A percentile compares a stretch with the other conserved stretches of the same genome.
phyloP scores from a whole-genome alignment of 2,113 vertebrate genomes.

The Pseudonaja textilis region DNA sequence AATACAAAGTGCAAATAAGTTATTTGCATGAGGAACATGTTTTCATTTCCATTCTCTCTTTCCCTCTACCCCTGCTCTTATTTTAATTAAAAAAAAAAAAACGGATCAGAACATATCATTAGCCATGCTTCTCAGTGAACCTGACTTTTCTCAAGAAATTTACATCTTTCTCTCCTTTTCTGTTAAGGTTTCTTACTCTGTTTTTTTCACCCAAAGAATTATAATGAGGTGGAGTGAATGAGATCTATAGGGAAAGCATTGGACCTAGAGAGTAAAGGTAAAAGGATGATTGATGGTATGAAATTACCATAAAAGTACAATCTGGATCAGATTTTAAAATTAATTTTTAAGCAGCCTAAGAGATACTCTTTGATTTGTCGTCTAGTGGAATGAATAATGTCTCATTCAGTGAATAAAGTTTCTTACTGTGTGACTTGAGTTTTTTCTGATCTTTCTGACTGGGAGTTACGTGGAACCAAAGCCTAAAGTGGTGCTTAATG shows the following conservation, averaged over 20 bases:
- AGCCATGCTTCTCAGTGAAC: slow-evolving; percentile 75
- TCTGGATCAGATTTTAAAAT: slow-evolving; percentile 99
- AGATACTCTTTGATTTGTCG: slow-evolving; percentile 98
- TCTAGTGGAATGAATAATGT: slow-evolving; percentile 96
- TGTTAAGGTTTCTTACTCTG: slow-evolving; percentile 79
- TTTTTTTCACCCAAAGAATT: slow-evolving; percentile 95
- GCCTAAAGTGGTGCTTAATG: slow-evolving; percentile 76
- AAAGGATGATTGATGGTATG: slow-evolving; percentile 93
- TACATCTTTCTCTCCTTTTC: slow-evolving; percentile 95
- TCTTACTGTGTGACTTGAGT: slow-evolving; percentile 80
- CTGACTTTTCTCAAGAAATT: slow-evolving; percentile 88
- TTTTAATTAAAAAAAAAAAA: slow-evolving; percentile 65
- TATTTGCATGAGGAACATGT: slow-evolving; percentile 64
- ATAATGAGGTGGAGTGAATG: slow-evolving; percentile 93
- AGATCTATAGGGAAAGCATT: slow-evolving; percentile 90
- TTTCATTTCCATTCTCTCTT: slow-evolving; percentile 45
- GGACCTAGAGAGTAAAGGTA: slow-evolving; percentile 95
- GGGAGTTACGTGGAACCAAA: slow-evolving; percentile 81
- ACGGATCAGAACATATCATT: slow-evolving; percentile 91
- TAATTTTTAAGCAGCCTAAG: slow-evolving; percentile 99
- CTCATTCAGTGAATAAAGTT: slow-evolving; percentile 98
- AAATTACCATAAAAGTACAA: slow-evolving; percentile 99
- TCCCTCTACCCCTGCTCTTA: slow-evolving; percentile 37
- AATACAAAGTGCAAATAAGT: slow-evolving; percentile 57
- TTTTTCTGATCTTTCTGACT: slow-evolving; percentile 86